These are phyloP conservation scores for Oryzias curvinotus DNA, from an alignment of 2,113 vertebrate species.

Conservation along the genomic window DNA sequence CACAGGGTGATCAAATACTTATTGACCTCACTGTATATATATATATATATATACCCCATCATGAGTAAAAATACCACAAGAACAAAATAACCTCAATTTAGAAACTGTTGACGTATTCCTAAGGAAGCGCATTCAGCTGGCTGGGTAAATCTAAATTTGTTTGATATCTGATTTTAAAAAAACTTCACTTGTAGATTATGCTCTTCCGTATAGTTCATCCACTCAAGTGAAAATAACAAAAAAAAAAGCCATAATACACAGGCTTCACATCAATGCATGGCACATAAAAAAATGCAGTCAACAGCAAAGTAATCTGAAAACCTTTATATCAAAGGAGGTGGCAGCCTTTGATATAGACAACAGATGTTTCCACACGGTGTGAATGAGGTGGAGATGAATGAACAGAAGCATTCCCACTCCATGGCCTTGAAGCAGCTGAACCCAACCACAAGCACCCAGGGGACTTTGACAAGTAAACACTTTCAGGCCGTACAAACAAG, in stretches of 20 bases:
- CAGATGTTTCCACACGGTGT: slow-evolving; percentile 42
- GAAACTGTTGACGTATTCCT: too few species aligned
- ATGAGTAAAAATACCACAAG: too few species aligned
- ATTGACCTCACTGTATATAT: too few species aligned
- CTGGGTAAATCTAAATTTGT: too few species aligned
- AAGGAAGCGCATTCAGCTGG: too few species aligned
- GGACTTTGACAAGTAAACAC: slow-evolving; percentile 31
- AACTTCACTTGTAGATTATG: too few species aligned
- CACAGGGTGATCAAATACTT: too few species aligned
- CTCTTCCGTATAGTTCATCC: too few species aligned
- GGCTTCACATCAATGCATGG: slow-evolving; percentile 26
- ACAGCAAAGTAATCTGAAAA: slow-evolving; percentile 22
- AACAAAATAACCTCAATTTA: too few species aligned
- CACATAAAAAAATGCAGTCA: slow-evolving; percentile 19
- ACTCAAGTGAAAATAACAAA: slow-evolving; percentile 2
- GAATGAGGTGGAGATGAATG: slow-evolving; percentile 58
- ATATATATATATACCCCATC: too few species aligned
- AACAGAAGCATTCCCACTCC: slow-evolving; percentile 48
- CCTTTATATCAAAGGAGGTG: slow-evolving; percentile 46
- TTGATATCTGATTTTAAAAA: too few species aligned
- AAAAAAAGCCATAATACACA: slow-evolving; percentile 1
- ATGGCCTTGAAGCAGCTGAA: slow-evolving; percentile 42
- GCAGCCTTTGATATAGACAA: slow-evolving; percentile 54
- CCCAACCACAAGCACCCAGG: slow-evolving; percentile 35
- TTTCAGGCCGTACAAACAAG: slow-evolving; percentile 28